Percentiles rank a stretch among this genome's conserved stretches.
These are phyloP conservation scores for Xestobium rufovillosum DNA, from an alignment of 2,888 invertebrate species.

Conservation along the genomic window DNA sequence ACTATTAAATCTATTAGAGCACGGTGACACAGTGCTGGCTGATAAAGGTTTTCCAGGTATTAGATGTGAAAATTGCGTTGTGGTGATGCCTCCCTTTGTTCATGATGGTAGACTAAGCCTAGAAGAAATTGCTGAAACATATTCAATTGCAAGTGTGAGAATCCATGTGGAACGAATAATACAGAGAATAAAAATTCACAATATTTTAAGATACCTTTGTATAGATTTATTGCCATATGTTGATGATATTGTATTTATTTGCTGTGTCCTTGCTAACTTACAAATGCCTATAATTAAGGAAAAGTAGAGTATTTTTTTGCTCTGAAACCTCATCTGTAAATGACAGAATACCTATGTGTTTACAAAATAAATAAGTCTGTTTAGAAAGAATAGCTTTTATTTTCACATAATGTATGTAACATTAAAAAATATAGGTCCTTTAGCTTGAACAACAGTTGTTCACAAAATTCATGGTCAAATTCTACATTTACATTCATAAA, in stretches of 20 bases:
- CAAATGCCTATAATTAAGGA: slow-evolving; percentile 7
- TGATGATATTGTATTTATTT: not conserved
- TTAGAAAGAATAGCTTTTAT: too few relatives aligned
- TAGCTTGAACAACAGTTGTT: too few relatives aligned
- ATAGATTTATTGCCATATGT: not conserved
- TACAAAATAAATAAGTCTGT: too few relatives aligned
- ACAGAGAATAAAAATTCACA: not conserved
- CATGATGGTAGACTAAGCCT: slow-evolving; percentile 3
- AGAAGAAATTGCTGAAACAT: slow-evolving; percentile 8
- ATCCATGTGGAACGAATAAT: slow-evolving; percentile 7
- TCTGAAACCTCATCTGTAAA: too few relatives aligned
- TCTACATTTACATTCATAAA: too few relatives aligned
- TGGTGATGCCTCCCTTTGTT: slow-evolving; percentile 9
- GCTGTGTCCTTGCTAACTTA: slow-evolving; percentile 8
- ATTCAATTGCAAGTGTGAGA: slow-evolving; percentile 7
- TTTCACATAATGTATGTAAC: too few relatives aligned
- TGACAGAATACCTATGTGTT: too few relatives aligned
- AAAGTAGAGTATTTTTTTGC: too few relatives aligned
- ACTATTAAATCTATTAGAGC: not conserved
- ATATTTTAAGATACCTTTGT: not conserved
- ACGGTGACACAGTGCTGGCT: not conserved
- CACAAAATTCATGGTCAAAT: too few relatives aligned
- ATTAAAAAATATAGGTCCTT: too few relatives aligned
- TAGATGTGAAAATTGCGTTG: not conserved
- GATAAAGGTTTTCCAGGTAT: slow-evolving; percentile 6